Percentiles rank a stretch among this genome's conserved stretches.
These are phyloP conservation scores for Pemphigus obesinymphae DNA, from an alignment of 1,140 invertebrate species.

Conservation along the genomic window DNA sequence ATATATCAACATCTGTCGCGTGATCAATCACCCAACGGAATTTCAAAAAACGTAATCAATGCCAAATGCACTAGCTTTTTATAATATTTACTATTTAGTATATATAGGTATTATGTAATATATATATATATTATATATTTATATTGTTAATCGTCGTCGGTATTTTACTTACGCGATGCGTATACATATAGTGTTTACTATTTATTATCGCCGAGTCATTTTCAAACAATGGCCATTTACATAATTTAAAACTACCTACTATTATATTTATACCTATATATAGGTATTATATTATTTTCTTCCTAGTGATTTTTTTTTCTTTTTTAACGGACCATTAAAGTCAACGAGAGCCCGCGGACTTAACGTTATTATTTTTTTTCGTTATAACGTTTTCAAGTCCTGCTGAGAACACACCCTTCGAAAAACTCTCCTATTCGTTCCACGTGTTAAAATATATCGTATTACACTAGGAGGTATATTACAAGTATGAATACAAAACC, in stretches of 20 bases:
- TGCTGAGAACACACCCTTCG: neutral
- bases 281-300: neutral
- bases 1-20: neutral
- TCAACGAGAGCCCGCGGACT: neutral
- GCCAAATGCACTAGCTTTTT: neutral
- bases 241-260: conserved; percentile 8
- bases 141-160: neutral
- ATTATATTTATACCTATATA: neutral
- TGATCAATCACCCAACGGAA: neutral
- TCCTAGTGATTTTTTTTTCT: neutral
- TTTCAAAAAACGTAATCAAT: neutral
- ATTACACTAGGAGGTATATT: too few relatives aligned
- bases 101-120: neutral
- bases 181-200: neutral
- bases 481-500: neutral
- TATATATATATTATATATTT: neutral
- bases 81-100: too few relatives aligned
- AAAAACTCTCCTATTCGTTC: neutral
- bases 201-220: neutral
- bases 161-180: neutral
- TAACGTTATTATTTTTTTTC: too few relatives aligned
- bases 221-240: conserved; percentile 22
- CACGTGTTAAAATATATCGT: neutral
- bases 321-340: neutral
- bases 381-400: too few relatives aligned